Conservation (phyloP, 2,113 vertebrate genomes). For the Murina feae region DNA sequence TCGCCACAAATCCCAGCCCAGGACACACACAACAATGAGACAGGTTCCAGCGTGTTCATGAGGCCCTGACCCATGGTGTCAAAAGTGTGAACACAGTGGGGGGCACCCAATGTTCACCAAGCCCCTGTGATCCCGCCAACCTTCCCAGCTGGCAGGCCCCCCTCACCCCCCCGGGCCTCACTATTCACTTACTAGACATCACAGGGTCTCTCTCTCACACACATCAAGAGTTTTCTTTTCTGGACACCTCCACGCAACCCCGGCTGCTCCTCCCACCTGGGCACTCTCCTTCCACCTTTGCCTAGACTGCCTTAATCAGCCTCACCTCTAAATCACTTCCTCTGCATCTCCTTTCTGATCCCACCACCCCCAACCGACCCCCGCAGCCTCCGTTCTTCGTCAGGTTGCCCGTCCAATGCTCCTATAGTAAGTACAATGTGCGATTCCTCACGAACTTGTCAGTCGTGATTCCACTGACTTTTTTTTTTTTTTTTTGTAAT, state of each 20-base stretch:
- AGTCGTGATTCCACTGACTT: too few species aligned
- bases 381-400: background rate
- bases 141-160: background rate
- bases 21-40: accelerated
- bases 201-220: background rate
- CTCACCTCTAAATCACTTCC: background rate
- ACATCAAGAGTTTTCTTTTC: background rate
- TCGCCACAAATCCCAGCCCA: background rate
- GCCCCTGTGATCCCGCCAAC: background rate
- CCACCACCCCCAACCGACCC: background rate
- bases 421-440: background rate
- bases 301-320: background rate
- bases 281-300: too few species aligned
- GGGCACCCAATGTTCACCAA: background rate
- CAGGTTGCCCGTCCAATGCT: background rate
- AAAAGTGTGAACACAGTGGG: accelerated
- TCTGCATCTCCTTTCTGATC: background rate
- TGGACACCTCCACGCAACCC: background rate
- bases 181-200: background rate
- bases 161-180: background rate
- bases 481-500: background rate
- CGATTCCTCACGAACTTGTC: background rate
- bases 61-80: background rate
- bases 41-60: background rate
- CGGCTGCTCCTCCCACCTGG: background rate